Percentiles rank a stretch among this genome's conserved stretches.
phyloP scores from a whole-genome alignment of 2,113 vertebrate genomes.

The Lepus timidus region DNA sequence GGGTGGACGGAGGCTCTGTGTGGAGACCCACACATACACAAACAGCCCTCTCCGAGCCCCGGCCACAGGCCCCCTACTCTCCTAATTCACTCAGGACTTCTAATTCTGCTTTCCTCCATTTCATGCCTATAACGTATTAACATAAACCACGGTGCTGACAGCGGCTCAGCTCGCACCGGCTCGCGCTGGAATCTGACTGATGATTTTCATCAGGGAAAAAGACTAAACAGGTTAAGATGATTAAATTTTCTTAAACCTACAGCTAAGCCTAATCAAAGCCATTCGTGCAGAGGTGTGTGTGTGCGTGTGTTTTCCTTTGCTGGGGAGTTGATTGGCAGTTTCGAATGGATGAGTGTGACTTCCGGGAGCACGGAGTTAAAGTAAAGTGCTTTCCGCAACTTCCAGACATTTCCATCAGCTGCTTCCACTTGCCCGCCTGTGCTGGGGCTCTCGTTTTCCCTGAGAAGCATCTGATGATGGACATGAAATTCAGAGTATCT shows the following conservation, averaged over 20 bases:
- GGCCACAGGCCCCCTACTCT: constrained; percentile 75
- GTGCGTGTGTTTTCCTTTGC: constrained; percentile 73
- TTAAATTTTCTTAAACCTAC: constrained; percentile 91
- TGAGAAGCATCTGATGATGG: constrained; percentile 66
- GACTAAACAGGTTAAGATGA: constrained; percentile 92
- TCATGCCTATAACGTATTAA: constrained; percentile 89
- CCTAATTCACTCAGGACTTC: constrained; percentile 85
- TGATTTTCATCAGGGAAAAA: constrained; percentile 91
- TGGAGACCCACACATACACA: constrained; percentile 80
- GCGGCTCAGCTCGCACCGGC: constrained; percentile 86
- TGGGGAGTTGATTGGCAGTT: constrained; percentile 87
- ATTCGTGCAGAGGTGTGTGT: constrained; percentile 85
- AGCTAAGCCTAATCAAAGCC: constrained; percentile 92
- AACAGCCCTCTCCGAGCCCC: constrained; percentile 77
- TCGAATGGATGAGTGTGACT: constrained; percentile 79
- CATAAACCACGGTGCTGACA: constrained; percentile 91
- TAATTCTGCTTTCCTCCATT: constrained; percentile 87
- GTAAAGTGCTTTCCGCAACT: constrained; percentile 82
- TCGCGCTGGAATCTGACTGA: constrained; percentile 88
- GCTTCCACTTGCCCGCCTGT: constrained; percentile 81
- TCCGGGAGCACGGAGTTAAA: constrained; percentile 85
- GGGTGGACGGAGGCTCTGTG: constrained; percentile 68
- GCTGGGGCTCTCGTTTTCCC: constrained; percentile 66
- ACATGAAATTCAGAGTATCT: constrained; percentile 62
- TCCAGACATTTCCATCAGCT: constrained; percentile 74